Conservation (phyloP, 2,113 vertebrate species). For the Trematocara unimaculatum region DNA sequence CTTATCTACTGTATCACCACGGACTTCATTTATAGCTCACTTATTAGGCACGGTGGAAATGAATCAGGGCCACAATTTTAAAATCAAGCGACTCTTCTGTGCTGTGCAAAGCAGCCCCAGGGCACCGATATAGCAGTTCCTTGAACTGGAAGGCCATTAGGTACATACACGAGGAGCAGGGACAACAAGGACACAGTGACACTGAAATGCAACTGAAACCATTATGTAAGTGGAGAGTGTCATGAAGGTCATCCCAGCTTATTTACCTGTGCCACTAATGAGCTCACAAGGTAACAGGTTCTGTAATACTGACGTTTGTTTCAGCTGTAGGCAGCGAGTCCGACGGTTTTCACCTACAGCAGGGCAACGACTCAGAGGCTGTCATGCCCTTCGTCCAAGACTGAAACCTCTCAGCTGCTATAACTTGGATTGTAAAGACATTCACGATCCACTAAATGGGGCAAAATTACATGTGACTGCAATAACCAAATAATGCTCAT, state of each 20-base stretch:
- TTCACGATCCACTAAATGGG: not conserved
- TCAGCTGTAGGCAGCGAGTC: not conserved
- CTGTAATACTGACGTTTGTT: not conserved
- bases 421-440: not conserved
- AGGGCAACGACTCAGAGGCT: not conserved
- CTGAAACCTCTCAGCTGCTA: not conserved
- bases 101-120: not conserved
- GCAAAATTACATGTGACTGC: not conserved
- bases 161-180: not conserved
- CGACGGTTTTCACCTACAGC: not conserved
- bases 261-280: not conserved
- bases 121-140: not conserved
- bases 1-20: not conserved
- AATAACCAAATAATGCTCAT: not conserved
- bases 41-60: not conserved
- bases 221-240: not conserved
- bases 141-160: not conserved
- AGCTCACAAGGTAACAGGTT: not conserved
- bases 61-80: not conserved
- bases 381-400: not conserved
- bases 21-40: not conserved
- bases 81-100: not conserved
- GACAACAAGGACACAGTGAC: not conserved
- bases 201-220: not conserved
- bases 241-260: not conserved